A percentile compares a stretch with the other conserved stretches of the same genome.
Evolutionary conservation across 2,797 vertebrate genomes (phyloP).

Genomic region (Dromococcyx pavoninus): DNA sequence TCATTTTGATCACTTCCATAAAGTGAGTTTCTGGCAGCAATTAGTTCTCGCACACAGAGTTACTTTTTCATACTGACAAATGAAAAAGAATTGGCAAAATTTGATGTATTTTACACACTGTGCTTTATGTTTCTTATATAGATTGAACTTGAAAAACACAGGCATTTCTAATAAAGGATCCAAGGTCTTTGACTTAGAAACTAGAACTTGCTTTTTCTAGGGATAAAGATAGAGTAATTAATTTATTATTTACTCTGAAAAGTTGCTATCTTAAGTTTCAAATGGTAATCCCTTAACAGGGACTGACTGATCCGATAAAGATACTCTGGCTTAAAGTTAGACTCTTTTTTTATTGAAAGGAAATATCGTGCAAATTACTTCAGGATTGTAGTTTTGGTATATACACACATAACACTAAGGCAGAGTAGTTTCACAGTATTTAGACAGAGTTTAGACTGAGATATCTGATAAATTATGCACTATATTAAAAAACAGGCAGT

Average conservation of each 20-base stretch:
- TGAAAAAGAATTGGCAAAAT: constrained; percentile 1
- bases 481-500: neutral
- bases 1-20: constrained; percentile 40
- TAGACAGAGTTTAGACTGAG: neutral
- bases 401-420: neutral
- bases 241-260: neutral
- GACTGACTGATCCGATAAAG: neutral
- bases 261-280: neutral
- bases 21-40: constrained; percentile 36
- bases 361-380: neutral
- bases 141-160: neutral
- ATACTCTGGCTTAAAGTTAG: neutral
- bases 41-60: neutral
- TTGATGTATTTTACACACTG: neutral
- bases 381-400: neutral
- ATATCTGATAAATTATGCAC: neutral
- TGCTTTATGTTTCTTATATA: neutral
- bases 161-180: neutral
- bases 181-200: neutral
- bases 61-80: constrained; percentile 42
- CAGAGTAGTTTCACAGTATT: neutral
- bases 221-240: neutral
- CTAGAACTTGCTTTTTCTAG: neutral
- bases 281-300: neutral
- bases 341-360: neutral